A percentile compares a stretch with the other conserved stretches of the same genome.
Conservation (phyloP, 1,140 invertebrate genomes). For the Anastrepha ludens region DNA sequence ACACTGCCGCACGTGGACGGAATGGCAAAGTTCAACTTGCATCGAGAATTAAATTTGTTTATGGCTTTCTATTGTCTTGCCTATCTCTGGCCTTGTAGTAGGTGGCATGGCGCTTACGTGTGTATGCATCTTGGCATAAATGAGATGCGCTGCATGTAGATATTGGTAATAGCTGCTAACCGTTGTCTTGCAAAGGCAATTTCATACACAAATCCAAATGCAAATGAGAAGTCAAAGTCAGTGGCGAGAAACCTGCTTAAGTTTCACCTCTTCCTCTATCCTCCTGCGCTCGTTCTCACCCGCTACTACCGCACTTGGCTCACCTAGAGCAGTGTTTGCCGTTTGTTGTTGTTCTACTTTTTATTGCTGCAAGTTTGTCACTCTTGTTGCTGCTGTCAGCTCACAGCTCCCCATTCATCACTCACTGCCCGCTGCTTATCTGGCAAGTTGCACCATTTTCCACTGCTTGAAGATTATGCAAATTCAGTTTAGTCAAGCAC, state of each 20-base stretch:
- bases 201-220: not conserved
- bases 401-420: not conserved
- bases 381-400: not conserved
- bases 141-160: not conserved
- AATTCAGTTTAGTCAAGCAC: slow-evolving; percentile 51
- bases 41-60: too few species aligned
- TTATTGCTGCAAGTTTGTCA: not conserved
- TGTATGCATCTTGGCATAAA: not conserved
- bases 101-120: too few species aligned
- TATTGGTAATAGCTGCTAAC: slow-evolving; percentile 3
- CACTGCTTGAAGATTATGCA: slow-evolving; percentile 40
- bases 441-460: slow-evolving; percentile 18
- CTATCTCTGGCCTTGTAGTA: too few species aligned
- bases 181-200: not conserved
- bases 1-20: too few species aligned
- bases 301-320: not conserved
- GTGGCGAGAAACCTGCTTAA: too few species aligned
- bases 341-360: not conserved
- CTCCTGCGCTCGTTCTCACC: not conserved
- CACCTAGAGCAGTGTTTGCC: not conserved
- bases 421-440: not conserved
- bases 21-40: too few species aligned
- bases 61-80: too few species aligned
- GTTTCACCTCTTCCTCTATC: not conserved
- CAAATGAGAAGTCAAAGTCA: too few species aligned